phyloP scores from a whole-genome alignment of 1,140 invertebrate species.

The Hyposmocoma kahamanoa region DNA sequence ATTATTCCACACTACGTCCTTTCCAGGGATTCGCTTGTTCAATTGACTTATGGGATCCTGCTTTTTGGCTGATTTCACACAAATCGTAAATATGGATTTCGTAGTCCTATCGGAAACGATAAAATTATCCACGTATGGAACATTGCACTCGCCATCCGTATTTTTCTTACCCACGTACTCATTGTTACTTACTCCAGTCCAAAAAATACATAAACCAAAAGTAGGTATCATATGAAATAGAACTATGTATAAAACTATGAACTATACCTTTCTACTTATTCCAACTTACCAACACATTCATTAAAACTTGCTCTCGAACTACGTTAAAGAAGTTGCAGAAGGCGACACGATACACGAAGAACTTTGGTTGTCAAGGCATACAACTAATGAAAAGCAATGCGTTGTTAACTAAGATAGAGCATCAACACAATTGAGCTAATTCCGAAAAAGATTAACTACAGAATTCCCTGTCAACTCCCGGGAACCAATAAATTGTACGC shows the following conservation, averaged over 20 bases:
- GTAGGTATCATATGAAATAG: too few species aligned
- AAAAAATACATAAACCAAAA: too few species aligned
- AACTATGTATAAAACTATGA: too few species aligned
- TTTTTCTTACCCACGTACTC: too few species aligned
- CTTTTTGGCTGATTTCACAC: background rate
- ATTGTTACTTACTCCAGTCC: too few species aligned
- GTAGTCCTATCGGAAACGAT: too few species aligned
- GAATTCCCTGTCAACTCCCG: constrained; percentile 20
- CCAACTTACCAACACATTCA: constrained; percentile 4
- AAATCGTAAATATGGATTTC: too few species aligned
- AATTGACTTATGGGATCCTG: background rate
- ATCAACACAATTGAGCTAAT: constrained; percentile 23
- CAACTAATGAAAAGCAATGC: constrained; percentile 53
- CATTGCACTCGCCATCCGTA: too few species aligned
- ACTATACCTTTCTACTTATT: too few species aligned
- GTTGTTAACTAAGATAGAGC: constrained; percentile 47
- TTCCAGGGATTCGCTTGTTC: background rate
- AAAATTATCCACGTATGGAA: too few species aligned
- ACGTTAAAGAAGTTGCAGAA: constrained; percentile 14
- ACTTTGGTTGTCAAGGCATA: constrained; percentile 26
- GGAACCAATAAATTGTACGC: constrained; percentile 30
- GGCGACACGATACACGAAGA: constrained; percentile 17
- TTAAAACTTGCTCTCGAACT: constrained; percentile 14
- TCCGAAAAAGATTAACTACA: constrained; percentile 31
- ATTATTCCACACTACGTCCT: background rate